Evolutionary conservation across 2,888 invertebrate genomes (phyloP).

Genomic region (Drosophila kanekoi): DNA sequence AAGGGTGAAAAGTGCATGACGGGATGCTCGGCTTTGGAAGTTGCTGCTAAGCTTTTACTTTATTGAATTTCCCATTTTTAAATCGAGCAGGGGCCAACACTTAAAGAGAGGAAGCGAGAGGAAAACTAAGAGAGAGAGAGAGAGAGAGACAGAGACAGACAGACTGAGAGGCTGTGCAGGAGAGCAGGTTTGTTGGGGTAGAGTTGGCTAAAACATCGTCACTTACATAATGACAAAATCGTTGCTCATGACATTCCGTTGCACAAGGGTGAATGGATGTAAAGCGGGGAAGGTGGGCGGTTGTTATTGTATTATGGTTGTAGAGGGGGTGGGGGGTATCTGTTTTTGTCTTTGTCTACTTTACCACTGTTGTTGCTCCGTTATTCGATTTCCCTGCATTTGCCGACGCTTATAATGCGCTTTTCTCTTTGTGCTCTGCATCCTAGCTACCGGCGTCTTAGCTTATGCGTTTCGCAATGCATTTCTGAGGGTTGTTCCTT

Average conservation of each 20-base stretch:
- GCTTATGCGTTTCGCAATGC: constrained; percentile 27
- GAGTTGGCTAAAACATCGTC: constrained; percentile 17
- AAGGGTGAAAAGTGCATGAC: constrained; percentile 2
- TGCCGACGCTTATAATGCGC: constrained; percentile 34
- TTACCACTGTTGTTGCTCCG: constrained; percentile 19
- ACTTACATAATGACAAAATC: constrained; percentile 45
- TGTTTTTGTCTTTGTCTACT: constrained; percentile 25
- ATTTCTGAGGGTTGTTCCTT: constrained; percentile 66
- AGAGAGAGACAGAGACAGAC: background rate
- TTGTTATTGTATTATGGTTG: constrained; percentile 18
- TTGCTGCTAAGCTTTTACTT: constrained; percentile 47
- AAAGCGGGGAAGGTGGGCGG: background rate
- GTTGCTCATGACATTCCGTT: constrained; percentile 33
- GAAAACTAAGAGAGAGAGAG: background rate
- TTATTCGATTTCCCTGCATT: constrained; percentile 55
- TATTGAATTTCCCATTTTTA: constrained; percentile 57
- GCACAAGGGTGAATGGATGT: constrained; percentile 1
- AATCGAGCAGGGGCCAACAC: constrained; percentile 11
- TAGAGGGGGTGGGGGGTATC: background rate
- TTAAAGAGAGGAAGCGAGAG: constrained; percentile 4
- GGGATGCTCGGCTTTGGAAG: constrained; percentile 14
- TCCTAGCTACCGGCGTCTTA: constrained; percentile 28
- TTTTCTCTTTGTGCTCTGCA: constrained; percentile 32
- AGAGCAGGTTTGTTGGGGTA: constrained; percentile 14
- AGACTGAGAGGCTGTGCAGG: constrained; percentile 9